Conservation (phyloP, 2,113 vertebrate species). For the Albula goreensis region DNA sequence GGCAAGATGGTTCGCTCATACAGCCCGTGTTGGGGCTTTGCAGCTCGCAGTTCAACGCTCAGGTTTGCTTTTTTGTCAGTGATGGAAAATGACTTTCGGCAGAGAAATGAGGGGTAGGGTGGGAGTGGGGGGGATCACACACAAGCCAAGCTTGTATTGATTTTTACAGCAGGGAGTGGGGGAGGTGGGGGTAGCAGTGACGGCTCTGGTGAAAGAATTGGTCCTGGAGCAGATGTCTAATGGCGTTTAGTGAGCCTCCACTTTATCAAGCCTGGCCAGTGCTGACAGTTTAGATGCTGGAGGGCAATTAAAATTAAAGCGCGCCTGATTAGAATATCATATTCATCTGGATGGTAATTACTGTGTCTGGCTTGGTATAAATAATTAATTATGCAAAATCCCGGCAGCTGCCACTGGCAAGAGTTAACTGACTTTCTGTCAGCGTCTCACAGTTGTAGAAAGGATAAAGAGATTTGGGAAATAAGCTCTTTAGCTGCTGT, state of each 20-base stretch:
- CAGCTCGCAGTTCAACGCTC: slow-evolving; percentile 58
- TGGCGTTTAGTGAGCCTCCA: slow-evolving; percentile 84
- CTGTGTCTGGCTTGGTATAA: slow-evolving; percentile 93
- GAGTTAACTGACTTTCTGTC: slow-evolving; percentile 93
- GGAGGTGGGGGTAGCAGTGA: slow-evolving; percentile 52
- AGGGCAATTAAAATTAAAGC: slow-evolving; percentile 93
- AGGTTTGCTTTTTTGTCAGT: slow-evolving; percentile 59
- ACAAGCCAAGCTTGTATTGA: slow-evolving; percentile 63
- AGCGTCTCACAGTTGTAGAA: slow-evolving; percentile 78
- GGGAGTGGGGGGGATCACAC: slow-evolving; percentile 38
- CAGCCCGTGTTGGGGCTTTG: slow-evolving; percentile 33
- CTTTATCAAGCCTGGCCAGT: slow-evolving; percentile 87
- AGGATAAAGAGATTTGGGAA: slow-evolving; percentile 84
- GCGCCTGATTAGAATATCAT: slow-evolving; percentile 97
- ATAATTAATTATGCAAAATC: slow-evolving; percentile 99
- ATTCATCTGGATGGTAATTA: slow-evolving; percentile 99
- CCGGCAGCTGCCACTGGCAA: slow-evolving; percentile 95
- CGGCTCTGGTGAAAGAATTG: slow-evolving; percentile 45
- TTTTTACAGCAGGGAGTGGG: slow-evolving; percentile 57
- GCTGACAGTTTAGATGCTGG: slow-evolving; percentile 95
- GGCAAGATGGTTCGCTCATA: not conserved
- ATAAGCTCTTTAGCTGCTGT: slow-evolving; percentile 80
- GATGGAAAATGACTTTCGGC: slow-evolving; percentile 66
- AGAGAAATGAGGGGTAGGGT: slow-evolving; percentile 58
- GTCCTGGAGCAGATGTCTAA: slow-evolving; percentile 92